Evolutionary conservation across 2,888 invertebrate species (phyloP), one percentile per base, ranked within the genome.

Genomic region (Drosophila borborema): DNA sequence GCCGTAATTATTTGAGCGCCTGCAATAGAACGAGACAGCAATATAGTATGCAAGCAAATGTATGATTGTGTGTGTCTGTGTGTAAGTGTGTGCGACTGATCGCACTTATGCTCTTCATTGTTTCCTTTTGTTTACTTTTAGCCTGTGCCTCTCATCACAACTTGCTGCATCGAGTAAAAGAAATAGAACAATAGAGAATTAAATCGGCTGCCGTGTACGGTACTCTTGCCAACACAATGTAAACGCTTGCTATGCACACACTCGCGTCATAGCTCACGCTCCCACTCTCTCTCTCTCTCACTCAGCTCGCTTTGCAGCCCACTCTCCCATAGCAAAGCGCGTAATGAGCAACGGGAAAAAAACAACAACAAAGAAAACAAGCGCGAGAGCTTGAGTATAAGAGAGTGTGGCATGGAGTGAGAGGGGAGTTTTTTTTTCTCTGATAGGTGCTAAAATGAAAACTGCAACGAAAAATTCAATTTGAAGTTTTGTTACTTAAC

Each of bases 401-500:
- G 53, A 38, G 53, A 54, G 38, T 14, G 38, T 1, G 53, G 23
- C 46, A 66, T 64, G 70, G 64, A 28, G 28, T 28, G 70, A 72
- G 72, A 75, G 66, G 61, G 72, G 55, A 8, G 18, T 73, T 84
- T 82, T 85, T 73, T 84, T 82, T 85, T 85, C 85, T 86, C 81
- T 84, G 84, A 89, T 87, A 85, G 84, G 89, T 85, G 84, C 87
- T 87, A 87, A 86, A 85, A 86, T 77, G 84, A 75, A 81, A 87
- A 78, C 81, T 89, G 82, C 79, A 78, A 68, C 80, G 82, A 78
- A 87, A 86, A 86, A 86, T 86, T 88, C 86, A 90, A 86, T 86
- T 86, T 86, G 76, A 86, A 90, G 88, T 89, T 86, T 86, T 86
- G 86, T 89, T 90, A 86, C 86, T 90, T 90, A 86, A 89, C 86